Evolutionary conservation across 2,797 vertebrate genomes (phyloP), one percentile per base, ranked within the genome.

Genomic region (Valencia hispanica): DNA sequence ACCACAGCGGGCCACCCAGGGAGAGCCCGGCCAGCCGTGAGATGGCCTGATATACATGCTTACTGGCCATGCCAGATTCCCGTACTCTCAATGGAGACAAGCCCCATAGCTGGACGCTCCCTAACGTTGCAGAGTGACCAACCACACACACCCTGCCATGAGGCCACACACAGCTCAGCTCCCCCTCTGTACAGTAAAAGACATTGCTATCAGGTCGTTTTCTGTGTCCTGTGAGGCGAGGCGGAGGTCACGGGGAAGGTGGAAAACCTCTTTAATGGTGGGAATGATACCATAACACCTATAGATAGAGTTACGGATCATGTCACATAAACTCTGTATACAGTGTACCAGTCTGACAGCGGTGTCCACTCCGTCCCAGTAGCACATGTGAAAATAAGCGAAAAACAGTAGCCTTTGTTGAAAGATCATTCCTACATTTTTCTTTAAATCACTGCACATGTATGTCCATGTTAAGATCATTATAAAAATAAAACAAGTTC

Each of bases 1-100:
- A 95, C 94, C 94, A 90, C 41, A 70, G 85, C 68, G 92, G 92
- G 91, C 95, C 96, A 96, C 96, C 95, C 96, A 96, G 88, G 90
- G 93, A 95, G 96, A 36, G 14, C 90, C 91, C 95, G 95, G 89
- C 90, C 92, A 95, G 94, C 94, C 94, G 91, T 96, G 95, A 95
- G 95, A 95, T 95, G 92, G 94, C 83, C 94, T 93, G 90, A 94
- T 94, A 94, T 94, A 95, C 94, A 94, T 94, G 95, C 94, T 95
- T 93, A 95, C 92, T 92, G 90, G 91, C 93, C 94, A 83, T 92
- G 93, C 88, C 88, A 93, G 93, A 95, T 94, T 95, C 94, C 93
- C 92, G 88, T 87, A 93, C 91, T 90, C 91, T 92, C 93, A 90
- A 88, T 84, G 6, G 83, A 93, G 90, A 92, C 86, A 93, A 92